These are phyloP conservation scores for Paguma larvata DNA, from an alignment of 2,797 vertebrate species.

Conservation along the genomic window DNA sequence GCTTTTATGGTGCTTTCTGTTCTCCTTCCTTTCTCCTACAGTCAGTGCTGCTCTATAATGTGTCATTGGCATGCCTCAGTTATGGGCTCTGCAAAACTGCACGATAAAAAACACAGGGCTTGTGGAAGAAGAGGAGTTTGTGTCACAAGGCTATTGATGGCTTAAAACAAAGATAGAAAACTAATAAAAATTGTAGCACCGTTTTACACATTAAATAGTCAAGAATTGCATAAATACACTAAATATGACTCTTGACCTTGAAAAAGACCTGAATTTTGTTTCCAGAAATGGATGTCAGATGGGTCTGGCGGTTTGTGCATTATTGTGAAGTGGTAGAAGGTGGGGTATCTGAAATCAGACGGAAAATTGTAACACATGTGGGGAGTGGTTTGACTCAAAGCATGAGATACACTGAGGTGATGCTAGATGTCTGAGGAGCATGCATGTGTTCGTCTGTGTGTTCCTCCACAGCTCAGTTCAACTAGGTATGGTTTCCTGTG, in stretches of 20 bases:
- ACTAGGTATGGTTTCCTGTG: neutral
- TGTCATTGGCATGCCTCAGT: neutral
- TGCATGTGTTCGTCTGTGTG: neutral
- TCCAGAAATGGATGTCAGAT: neutral
- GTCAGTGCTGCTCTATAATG: neutral
- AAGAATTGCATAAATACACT: neutral
- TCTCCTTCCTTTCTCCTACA: neutral
- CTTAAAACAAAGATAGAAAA: neutral
- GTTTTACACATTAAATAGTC: neutral
- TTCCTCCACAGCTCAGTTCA: neutral
- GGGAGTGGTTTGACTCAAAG: neutral
- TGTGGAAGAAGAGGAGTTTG: neutral
- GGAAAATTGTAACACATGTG: neutral
- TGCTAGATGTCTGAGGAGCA: neutral
- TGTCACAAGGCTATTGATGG: neutral
- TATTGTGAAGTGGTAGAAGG: neutral
- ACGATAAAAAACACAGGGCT: neutral
- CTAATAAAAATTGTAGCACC: neutral
- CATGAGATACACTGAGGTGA: fast-evolving
- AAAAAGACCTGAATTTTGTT: neutral
- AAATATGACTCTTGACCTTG: neutral
- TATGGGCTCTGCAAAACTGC: neutral
- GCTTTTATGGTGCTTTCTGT: neutral
- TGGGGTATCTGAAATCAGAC: neutral
- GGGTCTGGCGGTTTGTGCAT: neutral